A percentile compares a stretch with the other conserved stretches of the same genome.
Evolutionary conservation across 1,140 invertebrate genomes (phyloP).

Genomic region (Tribolium castaneum): DNA sequence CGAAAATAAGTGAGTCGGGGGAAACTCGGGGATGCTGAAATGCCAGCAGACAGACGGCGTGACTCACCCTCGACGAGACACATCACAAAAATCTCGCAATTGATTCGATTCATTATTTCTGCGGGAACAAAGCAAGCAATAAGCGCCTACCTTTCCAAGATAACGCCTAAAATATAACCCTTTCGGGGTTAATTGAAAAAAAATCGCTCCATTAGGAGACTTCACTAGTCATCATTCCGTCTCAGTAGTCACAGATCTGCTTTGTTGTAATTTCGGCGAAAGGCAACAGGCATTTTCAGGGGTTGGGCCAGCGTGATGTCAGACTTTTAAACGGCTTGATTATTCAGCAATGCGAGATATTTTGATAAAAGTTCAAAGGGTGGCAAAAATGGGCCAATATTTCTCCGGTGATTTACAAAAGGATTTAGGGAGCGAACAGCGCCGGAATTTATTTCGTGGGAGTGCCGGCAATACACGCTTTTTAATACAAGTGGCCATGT

Average conservation of each 20-base stretch:
- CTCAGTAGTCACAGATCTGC: no score
- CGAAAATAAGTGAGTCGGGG: not conserved
- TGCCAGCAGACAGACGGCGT: slow-evolving; percentile 37
- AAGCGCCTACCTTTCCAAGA: slow-evolving; percentile 9
- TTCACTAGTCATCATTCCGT: no score
- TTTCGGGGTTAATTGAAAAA: not conserved
- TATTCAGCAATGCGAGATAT: no score
- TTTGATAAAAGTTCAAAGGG: no score
- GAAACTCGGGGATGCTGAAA: slow-evolving; percentile 14
- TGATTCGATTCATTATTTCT: slow-evolving; percentile 5
- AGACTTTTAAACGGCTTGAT: no score
- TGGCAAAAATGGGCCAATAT: not conserved
- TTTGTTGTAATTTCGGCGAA: no score
- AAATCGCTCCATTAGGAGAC: not conserved
- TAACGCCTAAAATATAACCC: not conserved
- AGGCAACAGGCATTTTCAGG: slow-evolving; percentile 11
- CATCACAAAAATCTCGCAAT: not conserved
- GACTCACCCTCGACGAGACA: not conserved
- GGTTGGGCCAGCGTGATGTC: not conserved
- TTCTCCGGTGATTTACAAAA: not conserved
- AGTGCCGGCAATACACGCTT: not conserved
- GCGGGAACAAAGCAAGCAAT: not conserved
- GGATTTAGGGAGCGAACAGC: not conserved
- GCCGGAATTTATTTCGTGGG: not conserved
- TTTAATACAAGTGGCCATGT: not conserved